Percentiles rank a stretch among this genome's conserved stretches.
These are phyloP conservation scores for Onychorhynchus coronatus DNA, from an alignment of 2,113 vertebrate genomes.

Conservation along the genomic window DNA sequence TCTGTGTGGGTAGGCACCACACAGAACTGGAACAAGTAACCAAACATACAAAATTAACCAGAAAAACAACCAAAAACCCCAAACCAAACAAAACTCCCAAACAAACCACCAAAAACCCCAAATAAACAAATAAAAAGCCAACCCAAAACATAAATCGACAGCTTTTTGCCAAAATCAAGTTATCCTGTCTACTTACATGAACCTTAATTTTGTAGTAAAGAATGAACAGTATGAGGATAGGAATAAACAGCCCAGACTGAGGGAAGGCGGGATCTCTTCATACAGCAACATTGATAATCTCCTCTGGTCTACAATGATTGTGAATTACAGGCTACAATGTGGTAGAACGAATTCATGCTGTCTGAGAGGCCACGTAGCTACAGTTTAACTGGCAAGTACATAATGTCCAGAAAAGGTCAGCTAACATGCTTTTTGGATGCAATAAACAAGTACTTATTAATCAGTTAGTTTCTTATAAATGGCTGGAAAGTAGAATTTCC, in stretches of 20 bases:
- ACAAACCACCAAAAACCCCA: not conserved
- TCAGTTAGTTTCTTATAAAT: not conserved
- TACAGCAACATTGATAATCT: not conserved
- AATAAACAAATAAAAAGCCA: not conserved
- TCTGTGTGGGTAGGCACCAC: not conserved
- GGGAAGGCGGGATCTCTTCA: not conserved
- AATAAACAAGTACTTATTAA: not conserved
- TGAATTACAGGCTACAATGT: not conserved
- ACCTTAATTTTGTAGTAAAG: not conserved
- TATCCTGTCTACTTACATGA: not conserved
- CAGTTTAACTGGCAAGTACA: not conserved
- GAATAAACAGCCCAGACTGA: not conserved
- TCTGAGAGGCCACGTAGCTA: accelerated
- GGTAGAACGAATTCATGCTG: not conserved
- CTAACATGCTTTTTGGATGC: accelerated
- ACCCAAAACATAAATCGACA: not conserved
- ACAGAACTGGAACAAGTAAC: not conserved
- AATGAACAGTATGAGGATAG: not conserved
- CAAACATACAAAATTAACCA: not conserved
- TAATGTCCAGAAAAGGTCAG: not conserved
- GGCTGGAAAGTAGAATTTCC: not conserved
- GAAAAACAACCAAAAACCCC: not conserved
- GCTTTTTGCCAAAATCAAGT: not conserved
- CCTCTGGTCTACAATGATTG: not conserved
- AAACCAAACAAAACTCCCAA: too few species aligned